Base-by-base conservation (phyloP, 1,140 invertebrate genomes). In the Hestina assimilis region DNA sequence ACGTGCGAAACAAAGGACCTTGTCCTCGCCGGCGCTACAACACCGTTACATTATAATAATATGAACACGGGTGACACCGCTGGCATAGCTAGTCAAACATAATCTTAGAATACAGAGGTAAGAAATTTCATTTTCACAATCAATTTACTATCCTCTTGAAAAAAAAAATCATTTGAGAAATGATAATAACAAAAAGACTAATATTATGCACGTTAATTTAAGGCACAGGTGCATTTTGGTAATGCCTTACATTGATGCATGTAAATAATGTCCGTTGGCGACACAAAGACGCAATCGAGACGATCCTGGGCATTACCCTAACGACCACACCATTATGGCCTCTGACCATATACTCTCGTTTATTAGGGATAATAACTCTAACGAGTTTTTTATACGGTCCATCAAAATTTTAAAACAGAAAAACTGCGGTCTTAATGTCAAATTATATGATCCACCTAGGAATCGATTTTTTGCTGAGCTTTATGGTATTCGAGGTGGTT, bases 351-450 rank as follows among this genome's bases (percentile, higher is more conserved):
- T 78, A 78, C 71, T 63, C 78, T 70, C 63, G 69, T 84, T 83
- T 83, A 85, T 84, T 84, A 83, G 74, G 68, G 71, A 76, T 82
- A 80, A 85, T 85, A 72, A 81, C 65, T 54, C 57, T 80, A 85
- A 85, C 81, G 81, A 84, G 79, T 80, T 85, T 85, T 84, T 84
- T 84, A 75, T 72, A 59, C 63, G 42, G 56, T 60, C 63, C 67
- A 69, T 69, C 72, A 60, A 51, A 64, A 64, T 76, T 77, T 79
- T 55, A 70, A 69, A 66, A 11, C 68, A 61, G 66, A 64, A 78
- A 71, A 75, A 75, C 59, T 69, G 65, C 66, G 60, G 52, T 59
- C 51, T 35, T 28, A 38, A 65, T 61, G 60, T 73, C 72, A 75
- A 78, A 80, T 80, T 80, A 80, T 69, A 66, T 42, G 62, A 73